Evolutionary conservation across 2,113 vertebrate genomes (phyloP), one percentile per base, ranked within the genome.

Genomic region (Fregata magnificens): DNA sequence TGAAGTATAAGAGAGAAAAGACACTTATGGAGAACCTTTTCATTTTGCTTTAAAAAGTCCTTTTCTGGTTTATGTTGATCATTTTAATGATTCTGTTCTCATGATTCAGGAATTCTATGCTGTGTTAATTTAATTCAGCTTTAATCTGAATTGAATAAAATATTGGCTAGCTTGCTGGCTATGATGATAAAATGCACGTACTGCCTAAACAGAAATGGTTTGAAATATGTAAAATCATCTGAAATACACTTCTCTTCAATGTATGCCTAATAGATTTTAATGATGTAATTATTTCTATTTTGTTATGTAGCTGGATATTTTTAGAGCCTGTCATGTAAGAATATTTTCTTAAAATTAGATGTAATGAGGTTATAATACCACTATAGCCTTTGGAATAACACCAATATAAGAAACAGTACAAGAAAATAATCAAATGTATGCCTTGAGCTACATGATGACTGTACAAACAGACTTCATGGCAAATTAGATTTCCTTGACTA

Each of bases 401-500:
- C 28, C n/a, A 82, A 29, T 72, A 61, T 34, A 90, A 69, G 69
- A 69, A 94, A 88, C n/a, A 91, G 31, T 69, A 61, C 44, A 85
- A 87, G 86, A 87, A 96, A 82, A 72, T 94, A 95, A 85, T 90
- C 31, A 0, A 90, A 93, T 80, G 25, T 85, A 87, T 93, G 93
- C 96, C 84, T 90, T 82, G 82, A 95, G 90, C 78, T 96, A 94
- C 90, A 71, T 5, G 55, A 67, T 82, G 87, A 85, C 62, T 96
- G 62, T 91, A 94, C 81, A 86, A 92, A 95, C 80, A 94, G 92
- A 85, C 62, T 91, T 92, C 72, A 95, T 7, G 16, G 90, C 76
- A 95, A 97, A 95, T 93, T 86, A 97, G 47, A 93, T 93, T 96
- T 95, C 31, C 44, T 91, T 95, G 73, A 96, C 88, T 97, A 88